These are phyloP conservation scores for Prinia subflava DNA, from an alignment of 2,113 vertebrate genomes.

Conservation along the genomic window DNA sequence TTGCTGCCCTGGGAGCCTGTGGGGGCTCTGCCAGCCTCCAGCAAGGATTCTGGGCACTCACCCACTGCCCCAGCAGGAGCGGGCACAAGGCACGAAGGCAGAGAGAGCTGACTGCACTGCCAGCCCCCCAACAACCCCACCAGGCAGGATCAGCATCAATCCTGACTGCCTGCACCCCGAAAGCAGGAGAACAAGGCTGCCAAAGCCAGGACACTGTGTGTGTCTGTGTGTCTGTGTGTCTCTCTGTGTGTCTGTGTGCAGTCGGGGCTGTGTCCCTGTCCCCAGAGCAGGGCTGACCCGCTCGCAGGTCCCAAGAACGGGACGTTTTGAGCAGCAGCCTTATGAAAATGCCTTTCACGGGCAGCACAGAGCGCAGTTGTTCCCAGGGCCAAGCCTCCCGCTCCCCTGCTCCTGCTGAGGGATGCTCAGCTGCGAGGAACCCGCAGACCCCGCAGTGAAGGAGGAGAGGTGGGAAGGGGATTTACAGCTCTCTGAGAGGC, in stretches of 20 bases:
- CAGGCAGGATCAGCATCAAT: not conserved
- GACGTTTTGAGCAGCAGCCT: not conserved
- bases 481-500: conserved; percentile 14
- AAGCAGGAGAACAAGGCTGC: not conserved
- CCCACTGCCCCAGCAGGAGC: fast-evolving
- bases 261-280: not conserved
- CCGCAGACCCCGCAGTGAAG: not conserved
- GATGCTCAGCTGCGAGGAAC: not conserved
- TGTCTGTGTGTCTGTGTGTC: not conserved
- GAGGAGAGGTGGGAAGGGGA: conserved; percentile 18
- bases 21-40: not conserved
- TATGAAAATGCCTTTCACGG: conserved; percentile 57
- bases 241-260: not conserved
- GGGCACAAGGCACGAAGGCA: not conserved
- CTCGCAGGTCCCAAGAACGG: not conserved
- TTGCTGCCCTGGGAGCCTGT: not conserved
- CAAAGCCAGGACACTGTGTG: not conserved
- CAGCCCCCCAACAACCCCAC: fast-evolving
- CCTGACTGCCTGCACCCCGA: not conserved
- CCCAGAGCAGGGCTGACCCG: not conserved
- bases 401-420: not conserved
- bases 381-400: conserved; percentile 30
- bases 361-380: conserved; percentile 59
- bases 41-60: not conserved
- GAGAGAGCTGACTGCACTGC: not conserved